Evolutionary conservation across 1,140 invertebrate genomes (phyloP).

Genomic region (Trichonephila clavipes): DNA sequence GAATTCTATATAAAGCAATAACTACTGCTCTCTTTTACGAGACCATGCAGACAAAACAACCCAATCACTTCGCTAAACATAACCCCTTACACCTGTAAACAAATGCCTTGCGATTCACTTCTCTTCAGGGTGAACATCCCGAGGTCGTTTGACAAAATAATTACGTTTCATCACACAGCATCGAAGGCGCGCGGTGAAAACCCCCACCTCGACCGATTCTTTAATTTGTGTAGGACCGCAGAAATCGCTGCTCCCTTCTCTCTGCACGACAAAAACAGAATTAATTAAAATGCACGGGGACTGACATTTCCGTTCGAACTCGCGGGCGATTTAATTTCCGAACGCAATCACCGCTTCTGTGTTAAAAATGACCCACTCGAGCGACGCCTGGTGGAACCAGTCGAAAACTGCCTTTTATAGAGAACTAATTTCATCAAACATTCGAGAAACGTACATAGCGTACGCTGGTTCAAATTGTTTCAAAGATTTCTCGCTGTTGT

Average conservation of each 20-base stretch:
- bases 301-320: conserved; percentile 47
- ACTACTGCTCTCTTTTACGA: no score
- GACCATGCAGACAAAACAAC: neutral
- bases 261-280: conserved; percentile 1
- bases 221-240: conserved; percentile 2
- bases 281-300: conserved; percentile 26
- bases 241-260: conserved; percentile 3
- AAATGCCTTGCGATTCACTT: neutral
- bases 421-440: conserved; percentile 61
- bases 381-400: neutral
- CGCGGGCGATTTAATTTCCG: conserved; percentile 70
- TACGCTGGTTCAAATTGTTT: neutral
- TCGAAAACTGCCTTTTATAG: neutral
- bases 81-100: neutral
- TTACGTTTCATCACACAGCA: conserved; percentile 11
- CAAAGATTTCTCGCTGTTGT: conserved; percentile 50
- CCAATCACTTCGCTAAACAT: neutral
- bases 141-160: conserved; percentile 27
- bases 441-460: conserved; percentile 36
- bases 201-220: neutral
- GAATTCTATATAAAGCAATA: no score
- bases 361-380: conserved; percentile 53
- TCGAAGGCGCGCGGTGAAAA: neutral
- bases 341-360: conserved; percentile 37
- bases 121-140: neutral